Base-by-base conservation (phyloP, 1,140 invertebrate genomes). In the Diorhabda carinulata region DNA sequence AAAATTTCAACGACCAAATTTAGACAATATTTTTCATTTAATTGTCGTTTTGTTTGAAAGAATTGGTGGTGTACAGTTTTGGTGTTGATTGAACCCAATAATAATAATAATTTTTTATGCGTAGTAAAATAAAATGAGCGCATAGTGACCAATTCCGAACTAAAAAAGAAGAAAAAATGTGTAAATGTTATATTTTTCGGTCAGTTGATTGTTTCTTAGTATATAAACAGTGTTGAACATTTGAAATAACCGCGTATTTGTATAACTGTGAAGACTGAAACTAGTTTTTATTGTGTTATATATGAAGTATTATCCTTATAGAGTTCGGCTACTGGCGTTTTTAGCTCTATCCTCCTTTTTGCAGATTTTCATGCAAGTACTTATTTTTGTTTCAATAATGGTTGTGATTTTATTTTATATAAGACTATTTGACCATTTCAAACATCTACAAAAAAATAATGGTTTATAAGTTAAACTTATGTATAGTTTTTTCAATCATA, bases 261-360 rank as follows among this genome's bases (percentile, higher is more conserved):
- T 78, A 79, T 78, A 78, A 77, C 73, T 78, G 77, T 78, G 74
- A 79, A 79, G 78, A 79, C 78, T 79, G 78, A 79, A 73, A 78
- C 73, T 77, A 78, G 77, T 77, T 79, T 79, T 76, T 78, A 78
- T 79, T 78, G 78, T 78, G 78, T 79, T 79, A 77, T 76, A 76
- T 75, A 75, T 72, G 74, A 75, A 78, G 70, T 76, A 78, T 78
- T 74, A 78, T 67, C 65, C 64, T 73, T 75, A 64, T 64, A 69
- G 47, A 68, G 59, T 64, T 64, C 56, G 66, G 64, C 56, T 66
- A 44, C 70, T 73, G 69, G 66, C 69, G 69, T 73, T 73, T 73
- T 73, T 73, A 73, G 69, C 57, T 64, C 67, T 68, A 71, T 58
- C 61, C 47, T 10, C 61, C 57, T 66, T 64, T 67, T 56, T 52